phyloP scores from a whole-genome alignment of 2,797 vertebrate species.

The Pseudocheirus occidentalis region DNA sequence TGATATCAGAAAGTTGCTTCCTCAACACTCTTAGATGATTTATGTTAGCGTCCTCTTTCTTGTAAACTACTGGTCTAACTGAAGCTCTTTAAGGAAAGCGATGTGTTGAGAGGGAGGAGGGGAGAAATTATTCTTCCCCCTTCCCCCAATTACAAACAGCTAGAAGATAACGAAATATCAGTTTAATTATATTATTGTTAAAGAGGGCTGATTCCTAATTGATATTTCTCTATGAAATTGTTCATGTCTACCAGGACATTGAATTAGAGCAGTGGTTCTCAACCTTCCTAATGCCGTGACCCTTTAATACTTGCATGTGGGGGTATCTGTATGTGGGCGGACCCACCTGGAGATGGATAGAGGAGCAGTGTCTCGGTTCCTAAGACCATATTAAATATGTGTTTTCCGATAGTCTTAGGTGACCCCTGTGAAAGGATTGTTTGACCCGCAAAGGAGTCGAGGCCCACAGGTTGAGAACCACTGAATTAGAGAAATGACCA shows the following conservation, averaged over 20 bases:
- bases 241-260: constrained; percentile 40
- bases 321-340: too few relatives aligned
- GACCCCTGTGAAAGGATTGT: too few relatives aligned
- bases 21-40: neutral
- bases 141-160: neutral
- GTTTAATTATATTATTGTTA: neutral
- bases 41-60: neutral
- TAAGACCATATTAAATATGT: too few relatives aligned
- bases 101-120: neutral
- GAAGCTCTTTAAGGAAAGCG: neutral
- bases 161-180: neutral
- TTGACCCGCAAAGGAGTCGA: too few relatives aligned
- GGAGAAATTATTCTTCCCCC: neutral
- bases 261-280: too few relatives aligned
- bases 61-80: neutral
- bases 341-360: too few relatives aligned
- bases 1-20: neutral
- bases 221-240: constrained; percentile 12
- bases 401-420: too few relatives aligned
- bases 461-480: too few relatives aligned
- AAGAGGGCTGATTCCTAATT: neutral
- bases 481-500: constrained; percentile 54
- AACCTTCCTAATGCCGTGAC: too few relatives aligned
- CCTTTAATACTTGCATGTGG: too few relatives aligned
- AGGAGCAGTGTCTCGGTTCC: too few relatives aligned